A percentile compares a stretch with the other conserved stretches of the same genome.
Conservation (phyloP, 2,113 vertebrate genomes). For the Coracopsis vasa region DNA sequence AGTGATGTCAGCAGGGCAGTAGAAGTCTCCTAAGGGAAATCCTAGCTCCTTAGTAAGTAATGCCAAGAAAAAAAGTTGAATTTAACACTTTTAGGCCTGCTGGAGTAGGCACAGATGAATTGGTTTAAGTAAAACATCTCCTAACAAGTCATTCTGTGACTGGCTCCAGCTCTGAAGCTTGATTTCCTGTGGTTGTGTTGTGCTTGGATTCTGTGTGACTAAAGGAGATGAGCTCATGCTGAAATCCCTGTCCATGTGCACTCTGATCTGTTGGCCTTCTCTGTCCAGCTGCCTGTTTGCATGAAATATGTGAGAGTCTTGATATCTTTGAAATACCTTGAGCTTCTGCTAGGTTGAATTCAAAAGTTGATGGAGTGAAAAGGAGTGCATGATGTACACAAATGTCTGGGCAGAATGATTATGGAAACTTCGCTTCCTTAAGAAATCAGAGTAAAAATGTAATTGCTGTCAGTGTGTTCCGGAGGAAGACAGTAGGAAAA, state of each 20-base stretch:
- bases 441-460: background rate
- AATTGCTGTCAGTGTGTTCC: background rate
- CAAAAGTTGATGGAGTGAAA: background rate
- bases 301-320: background rate
- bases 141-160: background rate
- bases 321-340: background rate
- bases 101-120: background rate
- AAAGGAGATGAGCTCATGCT: background rate
- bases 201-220: background rate
- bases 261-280: background rate
- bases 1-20: slow-evolving; percentile 30
- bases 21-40: slow-evolving; percentile 55
- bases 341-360: background rate
- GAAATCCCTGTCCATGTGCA: background rate
- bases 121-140: background rate
- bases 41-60: slow-evolving; percentile 21
- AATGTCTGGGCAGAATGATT: background rate
- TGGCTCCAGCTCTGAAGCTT: rapidly evolving
- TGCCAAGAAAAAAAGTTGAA: background rate
- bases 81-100: background rate
- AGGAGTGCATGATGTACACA: background rate
- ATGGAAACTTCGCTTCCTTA: background rate
- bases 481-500: background rate
- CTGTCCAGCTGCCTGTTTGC: background rate
- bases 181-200: background rate